Percentiles rank a stretch among this genome's conserved stretches.
These are phyloP conservation scores for Monoplex corrugatus DNA, from an alignment of 2,888 invertebrate species.

Conservation along the genomic window DNA sequence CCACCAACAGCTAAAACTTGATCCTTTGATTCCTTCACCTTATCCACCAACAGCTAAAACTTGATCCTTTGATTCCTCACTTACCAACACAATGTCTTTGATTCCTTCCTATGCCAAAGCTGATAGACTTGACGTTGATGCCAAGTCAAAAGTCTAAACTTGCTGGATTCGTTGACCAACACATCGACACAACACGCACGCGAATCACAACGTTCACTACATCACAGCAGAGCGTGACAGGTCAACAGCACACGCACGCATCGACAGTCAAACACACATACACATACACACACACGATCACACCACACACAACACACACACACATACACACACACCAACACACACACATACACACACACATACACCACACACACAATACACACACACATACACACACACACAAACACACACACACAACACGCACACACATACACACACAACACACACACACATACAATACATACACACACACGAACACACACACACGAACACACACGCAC, in stretches of 20 bases:
- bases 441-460: neutral
- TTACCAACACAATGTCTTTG: too few relatives aligned
- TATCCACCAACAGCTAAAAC: too few relatives aligned
- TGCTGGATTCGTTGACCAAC: too few relatives aligned
- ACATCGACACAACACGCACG: too few relatives aligned
- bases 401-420: neutral
- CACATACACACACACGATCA: neutral
- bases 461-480: neutral
- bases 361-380: conserved; percentile 9
- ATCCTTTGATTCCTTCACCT: too few relatives aligned
- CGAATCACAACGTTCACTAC: too few relatives aligned
- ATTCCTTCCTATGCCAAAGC: too few relatives aligned
- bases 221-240: too few relatives aligned
- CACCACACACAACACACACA: conserved; percentile 4
- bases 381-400: neutral
- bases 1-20: too few relatives aligned
- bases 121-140: too few relatives aligned
- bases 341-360: neutral
- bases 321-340: neutral
- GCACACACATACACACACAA: conserved; percentile 7
- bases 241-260: neutral
- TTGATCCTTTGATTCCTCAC: too few relatives aligned
- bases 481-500: neutral
- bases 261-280: neutral
- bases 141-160: too few relatives aligned